Percentiles rank a stretch among this genome's conserved stretches.
Evolutionary conservation across 2,797 vertebrate genomes (phyloP).

Genomic region (Netta rufina): DNA sequence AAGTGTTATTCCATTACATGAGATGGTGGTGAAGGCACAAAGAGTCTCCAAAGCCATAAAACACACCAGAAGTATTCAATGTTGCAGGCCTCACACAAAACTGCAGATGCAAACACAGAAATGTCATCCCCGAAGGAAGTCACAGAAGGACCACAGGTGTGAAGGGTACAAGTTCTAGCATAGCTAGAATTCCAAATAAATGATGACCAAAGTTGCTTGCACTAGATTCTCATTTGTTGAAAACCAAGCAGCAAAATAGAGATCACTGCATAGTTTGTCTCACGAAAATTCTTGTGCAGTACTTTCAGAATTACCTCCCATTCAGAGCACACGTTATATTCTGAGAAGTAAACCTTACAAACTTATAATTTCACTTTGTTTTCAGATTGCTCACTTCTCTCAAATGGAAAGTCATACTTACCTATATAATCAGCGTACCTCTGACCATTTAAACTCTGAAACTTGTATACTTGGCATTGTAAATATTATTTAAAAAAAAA

Average conservation of each 20-base stretch:
- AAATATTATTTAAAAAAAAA: not conserved
- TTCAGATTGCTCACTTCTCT: not conserved
- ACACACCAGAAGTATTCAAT: not conserved
- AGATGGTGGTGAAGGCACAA: not conserved
- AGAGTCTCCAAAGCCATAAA: not conserved
- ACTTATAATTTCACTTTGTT: not conserved
- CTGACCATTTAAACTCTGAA: not conserved
- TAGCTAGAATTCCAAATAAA: not conserved
- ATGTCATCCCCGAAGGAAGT: not conserved
- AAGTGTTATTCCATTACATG: not conserved
- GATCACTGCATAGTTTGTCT: not conserved
- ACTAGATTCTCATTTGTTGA: not conserved
- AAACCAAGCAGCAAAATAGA: not conserved
- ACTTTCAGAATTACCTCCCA: not conserved
- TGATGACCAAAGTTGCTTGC: not conserved
- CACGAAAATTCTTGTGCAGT: not conserved
- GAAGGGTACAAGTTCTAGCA: not conserved
- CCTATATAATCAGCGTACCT: not conserved
- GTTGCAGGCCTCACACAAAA: not conserved
- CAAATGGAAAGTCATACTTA: not conserved
- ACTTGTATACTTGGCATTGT: not conserved
- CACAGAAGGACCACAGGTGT: not conserved
- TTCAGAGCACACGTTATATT: not conserved
- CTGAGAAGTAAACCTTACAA: not conserved
- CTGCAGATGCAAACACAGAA: not conserved